phyloP scores from a whole-genome alignment of 2,113 vertebrate genomes.

The Bungarus multicinctus region DNA sequence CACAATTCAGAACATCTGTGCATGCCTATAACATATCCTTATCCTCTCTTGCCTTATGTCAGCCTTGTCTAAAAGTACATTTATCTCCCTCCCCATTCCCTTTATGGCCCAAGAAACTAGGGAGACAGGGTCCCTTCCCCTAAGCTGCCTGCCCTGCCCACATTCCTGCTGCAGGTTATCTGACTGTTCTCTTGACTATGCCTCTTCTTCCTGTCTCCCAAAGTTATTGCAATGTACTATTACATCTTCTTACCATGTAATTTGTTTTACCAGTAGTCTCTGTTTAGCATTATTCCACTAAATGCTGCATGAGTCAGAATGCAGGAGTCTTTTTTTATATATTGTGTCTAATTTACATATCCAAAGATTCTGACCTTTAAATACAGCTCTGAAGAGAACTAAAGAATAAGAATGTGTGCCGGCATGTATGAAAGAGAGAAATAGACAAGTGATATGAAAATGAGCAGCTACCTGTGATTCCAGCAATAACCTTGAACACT shows the following conservation, averaged over 20 bases:
- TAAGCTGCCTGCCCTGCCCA: neutral
- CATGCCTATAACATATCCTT: neutral
- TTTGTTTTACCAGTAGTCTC: neutral
- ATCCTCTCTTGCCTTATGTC: neutral
- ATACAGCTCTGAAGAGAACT: slow-evolving; percentile 41
- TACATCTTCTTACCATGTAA: neutral
- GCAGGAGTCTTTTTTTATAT: slow-evolving; percentile 25
- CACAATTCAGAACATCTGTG: neutral
- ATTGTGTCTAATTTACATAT: slow-evolving; percentile 39
- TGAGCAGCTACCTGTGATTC: slow-evolving; percentile 53
- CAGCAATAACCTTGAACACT: slow-evolving; percentile 45
- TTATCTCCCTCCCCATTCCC: neutral
- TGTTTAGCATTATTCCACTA: neutral
- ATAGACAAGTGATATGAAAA: slow-evolving; percentile 53
- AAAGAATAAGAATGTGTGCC: slow-evolving; percentile 34
- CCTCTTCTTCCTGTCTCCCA: neutral
- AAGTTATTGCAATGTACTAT: neutral
- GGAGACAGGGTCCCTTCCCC: neutral
- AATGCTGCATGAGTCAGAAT: neutral
- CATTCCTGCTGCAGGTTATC: neutral
- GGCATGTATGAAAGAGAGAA: neutral
- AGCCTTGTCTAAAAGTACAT: neutral
- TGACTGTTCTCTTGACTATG: neutral
- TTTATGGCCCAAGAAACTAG: neutral
- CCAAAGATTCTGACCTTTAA: slow-evolving; percentile 43